phyloP scores from a whole-genome alignment of 1,140 invertebrate genomes.

The Ylistrum balloti region DNA sequence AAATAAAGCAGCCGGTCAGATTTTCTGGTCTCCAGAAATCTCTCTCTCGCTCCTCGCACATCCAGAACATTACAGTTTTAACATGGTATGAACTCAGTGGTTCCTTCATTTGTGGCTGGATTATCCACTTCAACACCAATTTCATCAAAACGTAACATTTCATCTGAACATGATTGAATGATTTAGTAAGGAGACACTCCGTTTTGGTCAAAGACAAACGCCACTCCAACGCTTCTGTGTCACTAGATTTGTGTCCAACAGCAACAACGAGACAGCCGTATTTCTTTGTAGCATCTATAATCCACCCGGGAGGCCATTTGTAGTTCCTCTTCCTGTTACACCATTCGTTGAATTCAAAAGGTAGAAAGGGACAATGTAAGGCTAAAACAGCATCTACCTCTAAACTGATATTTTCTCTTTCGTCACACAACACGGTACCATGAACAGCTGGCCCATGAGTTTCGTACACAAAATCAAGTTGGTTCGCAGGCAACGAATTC shows the following conservation, averaged over 20 bases:
- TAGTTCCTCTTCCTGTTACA: constrained; percentile 20
- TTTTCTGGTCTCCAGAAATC: not conserved
- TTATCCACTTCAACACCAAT: not conserved
- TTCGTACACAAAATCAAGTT: too few relatives aligned
- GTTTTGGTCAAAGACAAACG: constrained; percentile 2
- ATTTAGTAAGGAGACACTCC: not conserved
- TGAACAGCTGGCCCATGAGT: too few relatives aligned
- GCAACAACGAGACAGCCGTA: constrained; percentile 17
- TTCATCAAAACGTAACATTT: constrained; percentile 48
- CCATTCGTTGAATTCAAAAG: constrained; percentile 9
- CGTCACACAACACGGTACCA: too few relatives aligned
- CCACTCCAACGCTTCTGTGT: not conserved
- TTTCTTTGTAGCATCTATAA: not conserved
- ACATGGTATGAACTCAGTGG: not conserved
- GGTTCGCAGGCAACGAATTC: too few relatives aligned
- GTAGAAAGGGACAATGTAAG: not conserved
- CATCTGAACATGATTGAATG: not conserved
- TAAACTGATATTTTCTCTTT: not conserved
- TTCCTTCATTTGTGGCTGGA: not conserved
- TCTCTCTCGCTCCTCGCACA: constrained; percentile 16
- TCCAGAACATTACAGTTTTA: constrained; percentile 47
- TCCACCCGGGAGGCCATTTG: not conserved
- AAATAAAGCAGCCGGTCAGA: not conserved
- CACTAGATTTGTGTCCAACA: not conserved
- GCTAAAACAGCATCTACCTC: not conserved